Percentiles rank a stretch among this genome's conserved stretches.
These are phyloP conservation scores for Ligdia adustata DNA, from an alignment of 2,888 invertebrate genomes.

Conservation along the genomic window DNA sequence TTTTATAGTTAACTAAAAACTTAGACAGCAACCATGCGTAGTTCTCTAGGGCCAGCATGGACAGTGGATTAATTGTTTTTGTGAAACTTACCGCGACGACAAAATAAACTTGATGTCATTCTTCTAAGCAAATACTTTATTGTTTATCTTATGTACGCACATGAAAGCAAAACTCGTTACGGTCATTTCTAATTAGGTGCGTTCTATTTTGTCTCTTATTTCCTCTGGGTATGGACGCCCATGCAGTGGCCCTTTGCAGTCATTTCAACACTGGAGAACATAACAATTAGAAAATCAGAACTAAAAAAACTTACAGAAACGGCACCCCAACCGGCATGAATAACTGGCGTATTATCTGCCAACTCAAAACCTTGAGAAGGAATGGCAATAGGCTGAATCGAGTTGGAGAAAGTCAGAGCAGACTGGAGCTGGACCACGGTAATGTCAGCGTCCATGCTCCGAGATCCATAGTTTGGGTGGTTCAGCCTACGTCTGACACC, in stretches of 20 bases:
- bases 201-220: no score
- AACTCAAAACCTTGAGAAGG: slow-evolving; percentile 20
- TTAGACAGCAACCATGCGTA: no score
- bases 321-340: slow-evolving; percentile 40
- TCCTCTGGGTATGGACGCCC: neutral
- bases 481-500: slow-evolving; percentile 31
- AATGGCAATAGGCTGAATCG: slow-evolving; percentile 20
- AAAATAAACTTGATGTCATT: no score
- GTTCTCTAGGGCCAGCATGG: no score
- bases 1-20: no score
- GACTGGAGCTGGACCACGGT: slow-evolving; percentile 44
- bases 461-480: slow-evolving; percentile 40
- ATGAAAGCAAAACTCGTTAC: no score
- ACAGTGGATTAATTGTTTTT: no score
- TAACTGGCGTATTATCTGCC: slow-evolving; percentile 26
- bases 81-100: no score
- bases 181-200: no score
- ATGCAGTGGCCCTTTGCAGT: neutral
- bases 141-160: no score
- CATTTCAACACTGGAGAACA: neutral
- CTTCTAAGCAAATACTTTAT: no score
- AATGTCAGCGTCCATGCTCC: slow-evolving; percentile 47
- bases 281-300: neutral
- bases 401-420: slow-evolving; percentile 9
- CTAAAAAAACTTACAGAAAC: slow-evolving; percentile 34